These are phyloP conservation scores for Melanostigma gelatinosum DNA, from an alignment of 2,113 vertebrate genomes.

Conservation along the genomic window DNA sequence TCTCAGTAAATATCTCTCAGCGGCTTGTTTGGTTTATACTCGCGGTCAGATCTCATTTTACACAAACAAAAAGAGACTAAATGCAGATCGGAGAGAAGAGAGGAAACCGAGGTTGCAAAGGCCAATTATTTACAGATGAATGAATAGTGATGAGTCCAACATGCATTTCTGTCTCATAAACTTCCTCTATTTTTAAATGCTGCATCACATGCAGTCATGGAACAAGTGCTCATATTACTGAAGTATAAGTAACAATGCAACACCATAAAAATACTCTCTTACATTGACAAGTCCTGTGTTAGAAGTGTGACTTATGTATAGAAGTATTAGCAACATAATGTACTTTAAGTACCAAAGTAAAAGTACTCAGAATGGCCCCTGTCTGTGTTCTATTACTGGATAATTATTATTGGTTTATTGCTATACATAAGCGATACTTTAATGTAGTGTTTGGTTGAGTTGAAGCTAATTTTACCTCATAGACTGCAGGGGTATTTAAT, in stretches of 20 bases:
- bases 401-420: background rate
- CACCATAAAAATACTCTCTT: background rate
- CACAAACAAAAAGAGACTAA: background rate
- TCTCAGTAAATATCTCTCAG: background rate
- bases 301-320: background rate
- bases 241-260: background rate
- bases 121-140: background rate
- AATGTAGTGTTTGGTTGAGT: background rate
- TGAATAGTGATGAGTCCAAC: background rate
- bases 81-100: background rate
- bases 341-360: background rate
- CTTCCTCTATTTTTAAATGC: conserved; percentile 4
- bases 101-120: background rate
- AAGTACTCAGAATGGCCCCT: background rate
- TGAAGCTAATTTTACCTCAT: background rate
- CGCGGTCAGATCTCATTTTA: background rate
- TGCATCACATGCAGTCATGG: conserved; percentile 1
- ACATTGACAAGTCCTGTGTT: background rate
- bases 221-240: background rate
- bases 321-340: background rate
- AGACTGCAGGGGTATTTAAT: background rate
- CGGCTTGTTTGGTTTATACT: background rate
- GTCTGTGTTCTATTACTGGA: background rate
- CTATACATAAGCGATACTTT: background rate
- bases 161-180: background rate